A percentile compares a stretch with the other conserved stretches of the same genome.
These are phyloP conservation scores for Gymnodraco acuticeps DNA, from an alignment of 2,797 vertebrate genomes.

Conservation along the genomic window DNA sequence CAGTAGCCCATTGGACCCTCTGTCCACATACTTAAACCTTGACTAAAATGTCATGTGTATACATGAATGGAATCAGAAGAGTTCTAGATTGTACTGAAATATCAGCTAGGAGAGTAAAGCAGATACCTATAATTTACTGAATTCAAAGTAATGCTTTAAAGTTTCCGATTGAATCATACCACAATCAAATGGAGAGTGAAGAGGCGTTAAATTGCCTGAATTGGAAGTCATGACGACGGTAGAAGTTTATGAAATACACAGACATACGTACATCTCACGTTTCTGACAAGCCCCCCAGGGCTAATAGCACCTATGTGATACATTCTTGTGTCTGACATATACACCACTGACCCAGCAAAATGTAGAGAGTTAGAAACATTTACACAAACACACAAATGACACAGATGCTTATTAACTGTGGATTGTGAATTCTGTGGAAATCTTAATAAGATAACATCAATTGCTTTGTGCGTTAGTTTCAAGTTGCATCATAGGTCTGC, in stretches of 20 bases:
- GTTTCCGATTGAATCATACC: neutral
- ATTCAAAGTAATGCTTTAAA: neutral
- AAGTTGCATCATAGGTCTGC: neutral
- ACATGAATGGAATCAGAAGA: neutral
- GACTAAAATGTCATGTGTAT: neutral
- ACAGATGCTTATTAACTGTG: constrained; percentile 8
- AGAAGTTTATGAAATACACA: constrained; percentile 36
- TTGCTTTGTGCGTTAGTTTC: neutral
- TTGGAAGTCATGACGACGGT: neutral
- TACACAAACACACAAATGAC: constrained; percentile 6
- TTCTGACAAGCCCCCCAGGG: constrained; percentile 46
- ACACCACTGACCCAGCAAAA: constrained; percentile 35
- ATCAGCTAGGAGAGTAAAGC: too few species aligned
- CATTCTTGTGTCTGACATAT: constrained; percentile 60
- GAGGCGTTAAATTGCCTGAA: constrained; percentile 5
- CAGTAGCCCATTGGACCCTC: constrained; percentile 7
- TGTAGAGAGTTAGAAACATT: neutral
- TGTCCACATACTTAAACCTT: neutral
- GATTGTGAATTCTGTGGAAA: constrained; percentile 29
- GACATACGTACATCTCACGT: constrained; percentile 46
- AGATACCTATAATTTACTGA: too few species aligned
- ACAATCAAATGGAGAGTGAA: constrained; percentile 17
- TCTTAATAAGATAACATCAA: neutral
- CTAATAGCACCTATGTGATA: constrained; percentile 53
- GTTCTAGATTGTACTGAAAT: neutral